Base-by-base conservation (phyloP, 1,140 invertebrate species). In the Megathymus violae region DNA sequence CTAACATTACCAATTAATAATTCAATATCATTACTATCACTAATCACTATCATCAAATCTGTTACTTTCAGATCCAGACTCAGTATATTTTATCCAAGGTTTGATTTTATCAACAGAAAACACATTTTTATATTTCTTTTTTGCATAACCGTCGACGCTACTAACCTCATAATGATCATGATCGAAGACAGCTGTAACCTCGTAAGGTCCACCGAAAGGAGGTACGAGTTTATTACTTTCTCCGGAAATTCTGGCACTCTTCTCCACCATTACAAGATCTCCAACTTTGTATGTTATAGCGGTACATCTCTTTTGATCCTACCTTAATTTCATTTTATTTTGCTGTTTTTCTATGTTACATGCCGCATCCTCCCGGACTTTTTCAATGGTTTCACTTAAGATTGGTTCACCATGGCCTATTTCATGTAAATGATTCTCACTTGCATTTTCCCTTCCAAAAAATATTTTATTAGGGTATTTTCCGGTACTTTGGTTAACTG, bases 21-120 rank as follows among this genome's bases (percentile, higher is more conserved):
- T 36, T 36, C 34, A 36, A n/a, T n/a, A n/a, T n/a, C n/a, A n/a
- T n/a, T n/a, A n/a, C n/a, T n/a, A n/a, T n/a, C n/a, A 5, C 5
- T 22, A 22, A 5, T 22, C 19, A 5, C 19, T 22, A 22, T 22
- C 19, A 22, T 22, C 19, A 22, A 36, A 36, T 36, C 11, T n/a
- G 11, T 2, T 22, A 5, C n/a, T n/a, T n/a, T 22, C 19, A 22
- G 19, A 22, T 1, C 11, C 34, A 11, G 4, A 36, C n/a, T 9
- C 14, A n/a, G 4, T 11, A n/a, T 44, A 44, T 25, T 22, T 10
- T 43, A 56, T 56, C 38, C 52, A 56, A 19, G 52, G 52, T 14
- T 56, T 56, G 6, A 56, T 56, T 44, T 56, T 56, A 11, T 56
- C 52, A 0, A 40, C 52, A 9, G 52, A 44, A 41, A 44, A 56